A percentile compares a stretch with the other conserved stretches of the same genome.
phyloP scores from a whole-genome alignment of 2,888 invertebrate species.

The Agonopterix heracliana region DNA sequence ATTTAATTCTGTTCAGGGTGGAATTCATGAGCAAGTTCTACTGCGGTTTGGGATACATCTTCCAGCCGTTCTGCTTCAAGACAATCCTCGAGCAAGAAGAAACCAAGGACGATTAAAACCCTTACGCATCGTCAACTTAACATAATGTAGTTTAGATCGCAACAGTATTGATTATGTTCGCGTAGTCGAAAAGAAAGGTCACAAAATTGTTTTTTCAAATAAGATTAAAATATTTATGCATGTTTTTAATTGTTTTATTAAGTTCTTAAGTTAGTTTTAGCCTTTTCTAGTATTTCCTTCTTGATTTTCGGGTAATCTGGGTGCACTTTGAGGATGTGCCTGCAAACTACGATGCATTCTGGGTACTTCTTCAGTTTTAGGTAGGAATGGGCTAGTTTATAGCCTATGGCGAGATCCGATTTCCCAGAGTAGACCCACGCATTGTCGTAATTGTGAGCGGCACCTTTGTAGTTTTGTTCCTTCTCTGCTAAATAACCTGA shows the following conservation, averaged over 20 bases:
- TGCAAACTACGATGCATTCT: constrained; percentile 92
- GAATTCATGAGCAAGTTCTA: constrained; percentile 98
- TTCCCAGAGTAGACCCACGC: constrained; percentile 92
- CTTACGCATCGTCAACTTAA: background rate
- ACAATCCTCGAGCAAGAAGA: constrained; percentile 79
- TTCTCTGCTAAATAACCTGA: constrained; percentile 92
- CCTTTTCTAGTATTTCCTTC: constrained; percentile 96
- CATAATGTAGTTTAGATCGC: constrained; percentile 33
- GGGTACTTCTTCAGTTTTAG: constrained; percentile 92
- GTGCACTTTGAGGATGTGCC: constrained; percentile 86
- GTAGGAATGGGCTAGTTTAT: constrained; percentile 93
- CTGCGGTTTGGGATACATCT: constrained; percentile 86
- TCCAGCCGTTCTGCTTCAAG: constrained; percentile 91
- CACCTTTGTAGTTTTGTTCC: constrained; percentile 91
- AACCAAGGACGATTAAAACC: constrained; percentile 45
- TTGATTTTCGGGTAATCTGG: constrained; percentile 94
- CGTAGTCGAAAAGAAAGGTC: constrained; percentile 32
- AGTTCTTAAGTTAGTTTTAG: constrained; percentile 83
- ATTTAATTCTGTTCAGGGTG: constrained; percentile 78
- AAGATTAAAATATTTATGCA: constrained; percentile 52
- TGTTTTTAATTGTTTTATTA: constrained; percentile 54
- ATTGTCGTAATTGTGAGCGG: constrained; percentile 86
- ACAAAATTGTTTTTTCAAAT: constrained; percentile 38
- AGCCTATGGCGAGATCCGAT: constrained; percentile 90
- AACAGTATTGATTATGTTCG: constrained; percentile 37